Evolutionary conservation across 2,113 vertebrate species (phyloP), one percentile per base, ranked within the genome.

Genomic region (Microtus pennsylvanicus): DNA sequence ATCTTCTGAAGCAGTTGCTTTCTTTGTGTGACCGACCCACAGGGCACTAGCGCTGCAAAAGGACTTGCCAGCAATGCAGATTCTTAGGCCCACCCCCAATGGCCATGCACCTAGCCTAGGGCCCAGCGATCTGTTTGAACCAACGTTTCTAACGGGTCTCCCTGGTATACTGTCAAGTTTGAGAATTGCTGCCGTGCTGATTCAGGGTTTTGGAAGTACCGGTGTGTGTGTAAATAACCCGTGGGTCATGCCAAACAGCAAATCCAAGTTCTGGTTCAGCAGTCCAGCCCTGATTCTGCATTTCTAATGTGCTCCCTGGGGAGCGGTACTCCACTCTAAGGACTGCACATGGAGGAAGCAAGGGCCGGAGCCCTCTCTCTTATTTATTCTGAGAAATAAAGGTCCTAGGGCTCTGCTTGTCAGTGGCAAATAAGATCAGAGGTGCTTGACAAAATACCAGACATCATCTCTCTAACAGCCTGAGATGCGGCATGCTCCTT

Each of bases 391-490:
- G 14, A 76, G 69, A 67, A 50, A 55, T 78, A 74, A 90, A 89
- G 69, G 47, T 26, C 85, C 72, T 81, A 30, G 87, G 63, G 17
- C 38, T 67, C 55, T 94, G 77, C 76, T 95, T 17, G 1, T 38
- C 83, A 78, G 81, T 65, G 50, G 83, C 70, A 87, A 70, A 92
- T 28, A 11, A 88, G 21, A 24, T 87, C 5, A 70, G 42, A 58
- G 47, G n/a, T 67, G 75, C 47, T 94, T 58, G 42, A 38, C 55
- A 55, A 7, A 19, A 94, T 94, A 52, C 96, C 63, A 96, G 4
- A 74, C 1, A 55, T 95, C 96, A 80, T 97, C 87, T 90, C 89
- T 96, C 63, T 45, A 74, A 75, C 77, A 92, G 91, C 47, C 65
- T 35, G 90, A 96, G 83, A 88, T 82, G 85, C 1, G 52, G 42